A percentile compares a stretch with the other conserved stretches of the same genome.
phyloP scores from a whole-genome alignment of 2,113 vertebrate genomes.

The Otis tarda region DNA sequence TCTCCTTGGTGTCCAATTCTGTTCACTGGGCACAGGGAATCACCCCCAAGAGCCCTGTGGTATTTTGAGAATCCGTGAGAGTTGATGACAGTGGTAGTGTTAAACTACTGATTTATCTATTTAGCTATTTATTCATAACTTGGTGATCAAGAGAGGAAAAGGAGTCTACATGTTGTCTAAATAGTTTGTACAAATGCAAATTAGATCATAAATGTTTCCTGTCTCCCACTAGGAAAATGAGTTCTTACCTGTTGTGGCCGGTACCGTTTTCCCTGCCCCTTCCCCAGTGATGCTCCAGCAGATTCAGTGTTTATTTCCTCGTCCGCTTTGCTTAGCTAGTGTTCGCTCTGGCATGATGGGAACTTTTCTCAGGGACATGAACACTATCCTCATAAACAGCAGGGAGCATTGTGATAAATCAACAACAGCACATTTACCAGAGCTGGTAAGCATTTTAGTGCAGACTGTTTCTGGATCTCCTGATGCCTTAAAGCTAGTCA shows the following conservation, averaged over 20 bases:
- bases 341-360: neutral
- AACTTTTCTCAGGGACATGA: neutral
- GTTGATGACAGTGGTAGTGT: neutral
- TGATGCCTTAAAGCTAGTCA: neutral
- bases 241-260: neutral
- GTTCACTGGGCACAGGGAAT: neutral
- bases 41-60: rapidly evolving
- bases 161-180: rapidly evolving
- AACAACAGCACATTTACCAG: neutral
- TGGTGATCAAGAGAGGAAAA: neutral
- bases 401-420: neutral
- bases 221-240: neutral
- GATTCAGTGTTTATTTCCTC: neutral
- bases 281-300: neutral
- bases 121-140: neutral
- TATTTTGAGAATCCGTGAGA: neutral
- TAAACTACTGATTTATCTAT: neutral
- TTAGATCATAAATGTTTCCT: neutral
- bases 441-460: neutral
- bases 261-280: neutral
- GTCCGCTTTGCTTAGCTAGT: neutral
- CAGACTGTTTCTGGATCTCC: neutral
- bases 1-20: neutral
- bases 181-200: neutral
- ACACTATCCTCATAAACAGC: neutral